phyloP scores from a whole-genome alignment of 2,888 invertebrate genomes.

The Drosophila trichaetosa region DNA sequence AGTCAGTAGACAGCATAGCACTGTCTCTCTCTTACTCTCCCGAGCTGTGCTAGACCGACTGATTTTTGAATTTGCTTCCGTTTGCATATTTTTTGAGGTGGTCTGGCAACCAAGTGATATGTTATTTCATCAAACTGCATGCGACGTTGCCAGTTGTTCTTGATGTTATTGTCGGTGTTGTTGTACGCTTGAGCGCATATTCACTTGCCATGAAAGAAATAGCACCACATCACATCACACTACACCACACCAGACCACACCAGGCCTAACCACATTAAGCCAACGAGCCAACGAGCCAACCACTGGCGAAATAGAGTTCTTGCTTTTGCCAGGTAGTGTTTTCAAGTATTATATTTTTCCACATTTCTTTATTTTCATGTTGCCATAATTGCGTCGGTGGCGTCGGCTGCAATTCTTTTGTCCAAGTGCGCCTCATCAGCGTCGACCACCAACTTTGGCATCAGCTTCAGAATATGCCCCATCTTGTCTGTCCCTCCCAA shows the following conservation, averaged over 20 bases:
- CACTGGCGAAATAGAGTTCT: constrained; percentile 62
- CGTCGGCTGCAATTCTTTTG: constrained; percentile 71
- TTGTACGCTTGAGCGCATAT: constrained; percentile 77
- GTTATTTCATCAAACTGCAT: constrained; percentile 26
- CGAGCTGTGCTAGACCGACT: neutral
- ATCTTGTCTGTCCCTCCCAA: constrained; percentile 12
- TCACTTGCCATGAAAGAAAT: constrained; percentile 71
- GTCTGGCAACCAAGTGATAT: constrained; percentile 61
- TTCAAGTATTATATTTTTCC: constrained; percentile 75
- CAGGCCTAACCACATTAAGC: constrained; percentile 46
- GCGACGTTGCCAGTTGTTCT: constrained; percentile 27
- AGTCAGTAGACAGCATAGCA: neutral
- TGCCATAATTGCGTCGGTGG: constrained; percentile 70
- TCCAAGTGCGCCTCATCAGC: constrained; percentile 78
- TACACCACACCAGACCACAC: constrained; percentile 8
- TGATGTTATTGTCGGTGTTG: constrained; percentile 33
- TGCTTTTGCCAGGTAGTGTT: constrained; percentile 58
- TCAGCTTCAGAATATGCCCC: constrained; percentile 45
- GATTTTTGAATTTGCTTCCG: constrained; percentile 35
- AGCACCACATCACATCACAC: constrained; percentile 26
- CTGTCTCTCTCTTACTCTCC: neutral
- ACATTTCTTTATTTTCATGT: constrained; percentile 74
- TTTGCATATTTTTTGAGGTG: constrained; percentile 32
- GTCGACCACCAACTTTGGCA: constrained; percentile 41
- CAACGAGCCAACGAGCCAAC: constrained; percentile 60